phyloP scores from a whole-genome alignment of 2,888 invertebrate genomes.

The Polylopha cassiicola region DNA sequence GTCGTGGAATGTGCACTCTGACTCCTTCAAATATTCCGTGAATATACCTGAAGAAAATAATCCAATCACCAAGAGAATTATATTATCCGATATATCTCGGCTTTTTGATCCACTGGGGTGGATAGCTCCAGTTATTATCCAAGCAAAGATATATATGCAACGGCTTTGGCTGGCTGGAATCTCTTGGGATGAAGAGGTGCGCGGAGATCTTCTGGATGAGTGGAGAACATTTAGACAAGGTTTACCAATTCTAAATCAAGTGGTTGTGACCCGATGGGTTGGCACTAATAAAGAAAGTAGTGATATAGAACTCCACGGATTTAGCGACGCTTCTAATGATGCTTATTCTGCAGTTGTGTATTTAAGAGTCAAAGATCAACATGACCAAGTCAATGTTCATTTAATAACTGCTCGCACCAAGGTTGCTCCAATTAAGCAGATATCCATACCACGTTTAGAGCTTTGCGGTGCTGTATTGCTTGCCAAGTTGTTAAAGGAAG shows the following conservation, averaged over 20 bases:
- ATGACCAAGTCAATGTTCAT: background rate
- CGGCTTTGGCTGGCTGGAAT: background rate
- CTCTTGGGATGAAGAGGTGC: background rate
- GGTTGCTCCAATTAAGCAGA: slow-evolving; percentile 2
- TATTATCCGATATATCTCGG: no score
- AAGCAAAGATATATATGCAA: no score
- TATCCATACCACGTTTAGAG: slow-evolving; percentile 3
- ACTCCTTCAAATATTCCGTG: no score
- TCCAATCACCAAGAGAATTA: no score
- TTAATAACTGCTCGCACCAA: slow-evolving; percentile 2
- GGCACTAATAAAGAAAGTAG: background rate
- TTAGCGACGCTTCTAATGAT: slow-evolving; percentile 2
- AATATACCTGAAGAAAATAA: no score
- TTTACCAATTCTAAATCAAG: background rate
- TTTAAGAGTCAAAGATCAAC: background rate
- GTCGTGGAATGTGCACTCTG: no score
- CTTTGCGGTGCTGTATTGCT: slow-evolving; percentile 6
- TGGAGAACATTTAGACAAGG: slow-evolving; percentile 1
- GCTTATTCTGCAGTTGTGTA: slow-evolving; percentile 5
- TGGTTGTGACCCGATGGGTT: slow-evolving; percentile 1
- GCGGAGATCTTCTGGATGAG: background rate
- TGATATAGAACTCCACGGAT: background rate
- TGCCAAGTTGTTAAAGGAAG: slow-evolving; percentile 1
- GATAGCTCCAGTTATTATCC: no score
- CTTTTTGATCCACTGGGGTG: no score